phyloP scores from a whole-genome alignment of 1,140 invertebrate species.

The Zaprionus davidi region DNA sequence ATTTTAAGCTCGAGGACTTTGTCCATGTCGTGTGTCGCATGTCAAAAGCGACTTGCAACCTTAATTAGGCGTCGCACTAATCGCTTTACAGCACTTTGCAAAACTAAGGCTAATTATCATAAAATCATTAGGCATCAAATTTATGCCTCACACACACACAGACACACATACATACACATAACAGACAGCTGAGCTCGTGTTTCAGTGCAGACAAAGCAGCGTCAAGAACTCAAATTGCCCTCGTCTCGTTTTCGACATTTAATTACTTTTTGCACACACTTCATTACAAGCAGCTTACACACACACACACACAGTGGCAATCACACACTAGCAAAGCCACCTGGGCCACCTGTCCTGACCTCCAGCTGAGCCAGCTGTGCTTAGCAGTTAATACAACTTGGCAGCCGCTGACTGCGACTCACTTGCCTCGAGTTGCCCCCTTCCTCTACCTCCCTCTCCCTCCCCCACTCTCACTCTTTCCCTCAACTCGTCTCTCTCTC shows the following conservation, averaged over 20 bases:
- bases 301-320: conserved; percentile 20
- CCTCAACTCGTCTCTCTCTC: background rate
- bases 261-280: conserved; percentile 75
- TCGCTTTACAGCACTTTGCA: conserved; percentile 69
- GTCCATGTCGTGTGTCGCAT: conserved; percentile 48
- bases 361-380: conserved; percentile 40
- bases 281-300: conserved; percentile 71
- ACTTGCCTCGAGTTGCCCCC: background rate
- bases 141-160: conserved; percentile 59
- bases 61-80: conserved; percentile 76
- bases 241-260: conserved; percentile 73
- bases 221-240: conserved; percentile 60
- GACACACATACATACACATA: conserved; percentile 9
- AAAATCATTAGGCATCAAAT: conserved; percentile 80
- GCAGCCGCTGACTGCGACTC: conserved; percentile 37
- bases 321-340: background rate
- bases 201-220: conserved; percentile 13
- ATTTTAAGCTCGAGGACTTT: conserved; percentile 37
- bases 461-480: background rate
- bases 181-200: conserved; percentile 13
- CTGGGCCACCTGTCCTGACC: conserved; percentile 36
- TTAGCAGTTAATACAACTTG: conserved; percentile 53
- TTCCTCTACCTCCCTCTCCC: background rate
- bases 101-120: conserved; percentile 78
- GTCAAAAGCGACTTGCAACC: conserved; percentile 65